Base-by-base conservation (phyloP, 2,888 invertebrate species). In the Drosophila neotestacea region DNA sequence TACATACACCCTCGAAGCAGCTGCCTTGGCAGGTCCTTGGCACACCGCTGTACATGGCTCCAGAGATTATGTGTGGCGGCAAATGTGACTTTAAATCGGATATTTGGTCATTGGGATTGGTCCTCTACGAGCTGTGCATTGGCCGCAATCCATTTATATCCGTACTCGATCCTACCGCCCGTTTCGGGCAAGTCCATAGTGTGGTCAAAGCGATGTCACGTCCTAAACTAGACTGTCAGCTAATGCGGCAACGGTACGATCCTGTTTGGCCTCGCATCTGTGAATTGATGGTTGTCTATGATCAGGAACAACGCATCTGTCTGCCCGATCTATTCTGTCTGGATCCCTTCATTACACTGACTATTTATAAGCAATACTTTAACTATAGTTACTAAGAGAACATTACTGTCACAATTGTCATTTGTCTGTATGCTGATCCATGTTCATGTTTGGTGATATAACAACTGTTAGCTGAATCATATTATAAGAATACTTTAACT, bases 21-120 rank as follows among this genome's bases (percentile, higher is more conserved):
- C 47, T 72, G 59, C 66, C 73, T 4, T 77, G 78, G 56, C 65
- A 70, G 10, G 68, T 69, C 0, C 27, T 74, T 27, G 96, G 96
- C 4, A 96, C 96, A 0, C 95, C 95, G 0, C 95, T 95, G 88
- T 96, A 96, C 91, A 95, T 96, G 95, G 94, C 95, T 10, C 96
- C 96, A 4, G 96, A 96, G 90, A 92, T 95, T 41, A 94, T 95
- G 70, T 94, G 94, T 77, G 95, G 95, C 73, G 93, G 93, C 65
- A 94, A 94, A 6, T 95, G 95, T 91, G 95, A 95, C 89, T 95
- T 95, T 87, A 95, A 95, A 88, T 95, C 95, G 5, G 96, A 96
- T 85, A 94, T 96, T 68, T 96, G 96, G 96, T 95, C 95, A 0
- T 91, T 96, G 10, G 96, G 96, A 5, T 95, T 96, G 90, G 93